Evolutionary conservation across 2,113 vertebrate species (phyloP), one percentile per base, ranked within the genome.

Genomic region (Equus przewalskii): DNA sequence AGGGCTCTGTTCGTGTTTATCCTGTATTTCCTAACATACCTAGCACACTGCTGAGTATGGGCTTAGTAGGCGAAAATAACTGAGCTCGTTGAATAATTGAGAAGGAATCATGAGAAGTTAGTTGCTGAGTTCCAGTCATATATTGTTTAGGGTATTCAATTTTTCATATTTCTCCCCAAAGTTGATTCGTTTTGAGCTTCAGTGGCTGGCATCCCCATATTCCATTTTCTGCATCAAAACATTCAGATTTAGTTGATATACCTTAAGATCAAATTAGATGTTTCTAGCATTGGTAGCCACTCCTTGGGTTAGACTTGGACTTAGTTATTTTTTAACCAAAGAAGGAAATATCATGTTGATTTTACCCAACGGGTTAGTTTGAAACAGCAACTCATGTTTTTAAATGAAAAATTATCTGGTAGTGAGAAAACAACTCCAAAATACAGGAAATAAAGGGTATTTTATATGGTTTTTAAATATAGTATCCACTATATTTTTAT

Each of bases 111-210:
- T 84, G 73, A 95, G 51, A 90, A 91, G 44, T 90, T 36, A 19
- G 28, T 60, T 67, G 96, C 41, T 30, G 36, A 41, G 9, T 82
- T 93, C 67, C 72, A 75, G 60, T 88, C 49, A 46, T 14, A 93
- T 79, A 26, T 88, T 96, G 41, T 82, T 24, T 8, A 80, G 72
- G 16, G 30, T 18, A 83, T 91, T 86, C 62, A 96, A 1, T 96
- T 96, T 82, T 73, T 96, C 80, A 22, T 90, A 44, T 96, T 97
- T 96, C 51, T 97, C 24, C 67, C n/a, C 73, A 81, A 82, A 96
- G 44, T 64, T 46, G 56, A 93, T 79, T 93, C 33, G 64, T 98
- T 96, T 97, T 96, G 78, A 54, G 30, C 78, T 95, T 96, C 62
- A 93, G 46, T 72, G 82, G 12, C 78, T 96, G 75, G 54, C 13